Evolutionary conservation across 2,113 vertebrate species (phyloP), one percentile per base, ranked within the genome.

Genomic region (Carlito syrichta): DNA sequence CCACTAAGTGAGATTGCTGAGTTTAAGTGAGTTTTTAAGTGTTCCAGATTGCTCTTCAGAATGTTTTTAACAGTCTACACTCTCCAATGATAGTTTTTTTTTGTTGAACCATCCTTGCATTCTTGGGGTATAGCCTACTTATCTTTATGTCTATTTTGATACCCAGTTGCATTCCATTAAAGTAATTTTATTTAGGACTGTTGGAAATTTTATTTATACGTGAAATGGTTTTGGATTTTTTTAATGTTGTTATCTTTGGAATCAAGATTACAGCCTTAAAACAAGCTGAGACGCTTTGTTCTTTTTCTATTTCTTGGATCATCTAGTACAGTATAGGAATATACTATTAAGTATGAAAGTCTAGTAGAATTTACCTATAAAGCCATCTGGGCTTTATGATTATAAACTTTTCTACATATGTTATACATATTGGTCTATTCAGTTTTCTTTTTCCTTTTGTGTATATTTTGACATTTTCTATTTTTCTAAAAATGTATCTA

Each of bases 201-300:
- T 81, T 91, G n/a, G 5, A n/a, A 78, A 27, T 96, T 90, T 89
- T 13, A 94, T 89, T 94, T 50, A 25, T 88, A 86, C 83, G 62
- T 91, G n/a, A 87, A 89, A 90, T 94, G 38, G 4, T 73, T 45
- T 62, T 85, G 0, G 40, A 63, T n/a, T 82, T 54, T 87, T 84
- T 83, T 88, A 35, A 17, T 73, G 17, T 74, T 73, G 27, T 76
- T 22, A 38, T 86, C 25, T 91, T 96, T 96, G 50, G 23, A 81
- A 77, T 94, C n/a, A 91, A 62, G 25, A 35, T 78, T 73, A 62
- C 0, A 45, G 12, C 50, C 54, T 35, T 88, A 85, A 85, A 74
- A 88, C 6, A 79, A 52, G 5, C 63, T 91, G 43, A 11, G 58
- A 76, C 66, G 30, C 3, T 87, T 71, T 93, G 58, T 22, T 19